Evolutionary conservation across 2,888 invertebrate species (phyloP).

Genomic region (Harpalus rubripes): DNA sequence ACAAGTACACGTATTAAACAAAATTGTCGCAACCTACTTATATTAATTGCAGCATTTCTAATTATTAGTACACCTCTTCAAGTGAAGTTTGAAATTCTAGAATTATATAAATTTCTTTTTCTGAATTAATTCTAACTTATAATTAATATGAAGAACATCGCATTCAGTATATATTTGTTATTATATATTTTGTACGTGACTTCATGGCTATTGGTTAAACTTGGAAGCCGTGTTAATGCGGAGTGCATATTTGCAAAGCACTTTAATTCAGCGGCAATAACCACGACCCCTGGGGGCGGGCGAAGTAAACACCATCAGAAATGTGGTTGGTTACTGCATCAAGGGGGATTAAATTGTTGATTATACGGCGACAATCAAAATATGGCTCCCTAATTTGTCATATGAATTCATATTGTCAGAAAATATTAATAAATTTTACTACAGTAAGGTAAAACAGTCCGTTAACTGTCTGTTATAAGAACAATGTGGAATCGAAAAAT

Average conservation of each 20-base stretch:
- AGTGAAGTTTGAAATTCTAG: neutral
- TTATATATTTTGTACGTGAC: constrained; percentile 25
- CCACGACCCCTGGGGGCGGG: constrained; percentile 13
- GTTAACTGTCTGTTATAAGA: no score
- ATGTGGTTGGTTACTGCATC: constrained; percentile 30
- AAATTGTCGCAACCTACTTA: neutral
- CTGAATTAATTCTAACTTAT: no score
- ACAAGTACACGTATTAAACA: neutral
- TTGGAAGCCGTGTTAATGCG: constrained; percentile 72
- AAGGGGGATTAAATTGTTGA: constrained; percentile 15
- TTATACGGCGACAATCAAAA: no score
- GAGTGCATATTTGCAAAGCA: constrained; percentile 76
- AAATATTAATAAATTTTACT: no score
- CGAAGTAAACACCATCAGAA: constrained; percentile 33
- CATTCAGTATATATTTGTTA: no score
- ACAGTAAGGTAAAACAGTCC: no score
- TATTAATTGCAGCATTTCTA: neutral
- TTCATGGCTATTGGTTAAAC: constrained; percentile 5
- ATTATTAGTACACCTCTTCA: neutral
- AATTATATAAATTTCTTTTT: neutral
- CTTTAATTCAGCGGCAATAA: constrained; percentile 72
- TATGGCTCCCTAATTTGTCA: no score
- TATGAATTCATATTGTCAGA: no score
- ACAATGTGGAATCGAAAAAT: no score
- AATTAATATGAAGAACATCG: no score